Evolutionary conservation across 1,140 invertebrate genomes (phyloP).

Genomic region (Thaumetopoea pityocampa): DNA sequence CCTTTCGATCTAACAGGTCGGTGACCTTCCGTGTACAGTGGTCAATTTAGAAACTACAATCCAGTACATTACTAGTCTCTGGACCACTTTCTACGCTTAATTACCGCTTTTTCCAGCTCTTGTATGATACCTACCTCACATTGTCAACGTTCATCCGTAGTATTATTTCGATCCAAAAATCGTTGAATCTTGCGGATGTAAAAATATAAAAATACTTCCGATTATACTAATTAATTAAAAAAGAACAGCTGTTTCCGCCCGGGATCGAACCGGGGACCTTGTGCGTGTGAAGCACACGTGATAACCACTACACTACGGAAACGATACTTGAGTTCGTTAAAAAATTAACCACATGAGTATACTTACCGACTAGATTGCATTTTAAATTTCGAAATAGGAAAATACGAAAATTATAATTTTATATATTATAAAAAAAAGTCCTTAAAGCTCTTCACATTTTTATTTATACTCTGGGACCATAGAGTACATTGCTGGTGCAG

Average conservation of each 20-base stretch:
- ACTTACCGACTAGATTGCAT: too few species aligned
- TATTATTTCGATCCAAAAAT: conserved; percentile 37
- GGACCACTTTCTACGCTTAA: conserved; percentile 47
- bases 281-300: conserved; percentile 76
- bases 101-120: conserved; percentile 36
- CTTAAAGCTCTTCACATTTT: too few species aligned
- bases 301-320: conserved; percentile 76
- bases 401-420: too few species aligned
- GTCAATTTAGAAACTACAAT: conserved; percentile 33
- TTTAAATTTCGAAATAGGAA: too few species aligned
- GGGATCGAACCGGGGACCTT: conserved; percentile 92
- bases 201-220: conserved; percentile 5
- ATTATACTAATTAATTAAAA: too few species aligned
- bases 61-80: conserved; percentile 31
- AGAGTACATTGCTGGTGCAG: too few species aligned
- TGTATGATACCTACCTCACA: conserved; percentile 35
- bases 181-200: conserved; percentile 7
- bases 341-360: too few species aligned
- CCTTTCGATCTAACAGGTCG: conserved; percentile 18
- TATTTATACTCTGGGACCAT: too few species aligned
- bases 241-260: conserved; percentile 85
- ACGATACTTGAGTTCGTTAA: conserved; percentile 19
- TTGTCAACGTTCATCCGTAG: conserved; percentile 43
- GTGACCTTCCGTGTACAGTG: conserved; percentile 26
- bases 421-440: too few species aligned